These are phyloP conservation scores for Alentia gelatinosa DNA, from an alignment of 2,888 invertebrate species.

Conservation along the genomic window DNA sequence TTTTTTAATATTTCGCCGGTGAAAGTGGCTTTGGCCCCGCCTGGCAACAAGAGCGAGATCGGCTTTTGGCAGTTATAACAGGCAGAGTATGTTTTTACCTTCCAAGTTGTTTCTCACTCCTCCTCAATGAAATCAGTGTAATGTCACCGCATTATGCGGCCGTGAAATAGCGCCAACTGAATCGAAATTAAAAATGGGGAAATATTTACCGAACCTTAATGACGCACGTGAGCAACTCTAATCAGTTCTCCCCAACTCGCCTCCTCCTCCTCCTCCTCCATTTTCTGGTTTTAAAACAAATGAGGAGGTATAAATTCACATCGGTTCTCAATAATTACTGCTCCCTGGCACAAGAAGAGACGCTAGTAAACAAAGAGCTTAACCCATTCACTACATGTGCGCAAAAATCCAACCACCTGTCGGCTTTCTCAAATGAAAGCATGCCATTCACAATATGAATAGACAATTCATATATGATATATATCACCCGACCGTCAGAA, in stretches of 20 bases:
- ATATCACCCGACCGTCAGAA: no score
- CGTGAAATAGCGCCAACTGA: no score
- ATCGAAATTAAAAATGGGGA: neutral
- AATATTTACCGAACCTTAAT: neutral
- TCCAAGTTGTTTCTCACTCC: no score
- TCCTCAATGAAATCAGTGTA: no score
- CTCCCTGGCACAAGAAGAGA: neutral
- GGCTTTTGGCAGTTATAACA: no score
- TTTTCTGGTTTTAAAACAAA: neutral
- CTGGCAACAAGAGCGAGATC: no score
- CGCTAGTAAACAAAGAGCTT: neutral
- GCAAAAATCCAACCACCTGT: neutral
- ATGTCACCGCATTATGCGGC: no score
- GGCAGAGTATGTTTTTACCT: no score
- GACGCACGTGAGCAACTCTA: neutral
- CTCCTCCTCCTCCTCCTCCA: neutral
- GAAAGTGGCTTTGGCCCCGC: no score
- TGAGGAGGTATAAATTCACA: neutral
- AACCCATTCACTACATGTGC: neutral
- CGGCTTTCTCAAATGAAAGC: neutral
- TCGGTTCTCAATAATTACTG: neutral
- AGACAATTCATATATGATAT: no score
- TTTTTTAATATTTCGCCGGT: no score
- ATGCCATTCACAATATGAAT: no score
- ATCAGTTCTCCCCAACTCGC: neutral